phyloP scores from a whole-genome alignment of 2,113 vertebrate genomes.

The Tiliqua scincoides region DNA sequence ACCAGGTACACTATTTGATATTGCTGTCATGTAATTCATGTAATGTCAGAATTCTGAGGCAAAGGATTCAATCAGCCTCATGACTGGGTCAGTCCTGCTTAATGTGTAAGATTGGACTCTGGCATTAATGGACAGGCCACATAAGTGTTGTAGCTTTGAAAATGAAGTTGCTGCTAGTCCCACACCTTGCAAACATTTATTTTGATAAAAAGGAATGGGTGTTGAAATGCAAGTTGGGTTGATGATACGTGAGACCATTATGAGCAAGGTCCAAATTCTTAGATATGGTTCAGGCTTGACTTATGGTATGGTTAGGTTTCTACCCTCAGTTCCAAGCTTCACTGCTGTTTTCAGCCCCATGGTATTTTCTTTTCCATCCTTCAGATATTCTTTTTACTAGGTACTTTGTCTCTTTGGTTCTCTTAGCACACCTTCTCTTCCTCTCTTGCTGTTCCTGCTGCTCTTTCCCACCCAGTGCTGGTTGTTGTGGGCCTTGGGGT shows the following conservation, averaged over 20 bases:
- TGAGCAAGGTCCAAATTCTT: background rate
- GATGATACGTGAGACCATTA: background rate
- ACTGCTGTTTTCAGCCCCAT: background rate
- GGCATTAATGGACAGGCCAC: background rate
- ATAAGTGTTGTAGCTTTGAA: background rate
- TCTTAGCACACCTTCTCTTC: background rate
- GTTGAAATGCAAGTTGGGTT: background rate
- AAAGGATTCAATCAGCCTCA: too few species aligned
- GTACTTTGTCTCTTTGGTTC: background rate
- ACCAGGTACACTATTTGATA: constrained; percentile 79
- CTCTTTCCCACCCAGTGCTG: background rate
- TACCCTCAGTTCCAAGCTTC: background rate
- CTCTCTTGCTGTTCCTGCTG: background rate
- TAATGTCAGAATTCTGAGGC: too few species aligned
- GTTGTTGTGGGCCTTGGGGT: too few species aligned
- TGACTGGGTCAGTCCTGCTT: too few species aligned
- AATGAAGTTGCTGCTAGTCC: background rate
- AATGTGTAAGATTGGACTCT: background rate
- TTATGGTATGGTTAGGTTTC: background rate
- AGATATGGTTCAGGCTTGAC: background rate
- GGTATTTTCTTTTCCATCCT: background rate
- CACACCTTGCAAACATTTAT: background rate
- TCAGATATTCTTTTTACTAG: background rate
- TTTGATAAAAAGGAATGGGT: background rate
- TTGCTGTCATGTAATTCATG: too few species aligned